Percentiles rank a stretch among this genome's conserved stretches.
Evolutionary conservation across 92 coral and sea anemone species (phyloP).

Genomic region (Zoanthus gigantus): DNA sequence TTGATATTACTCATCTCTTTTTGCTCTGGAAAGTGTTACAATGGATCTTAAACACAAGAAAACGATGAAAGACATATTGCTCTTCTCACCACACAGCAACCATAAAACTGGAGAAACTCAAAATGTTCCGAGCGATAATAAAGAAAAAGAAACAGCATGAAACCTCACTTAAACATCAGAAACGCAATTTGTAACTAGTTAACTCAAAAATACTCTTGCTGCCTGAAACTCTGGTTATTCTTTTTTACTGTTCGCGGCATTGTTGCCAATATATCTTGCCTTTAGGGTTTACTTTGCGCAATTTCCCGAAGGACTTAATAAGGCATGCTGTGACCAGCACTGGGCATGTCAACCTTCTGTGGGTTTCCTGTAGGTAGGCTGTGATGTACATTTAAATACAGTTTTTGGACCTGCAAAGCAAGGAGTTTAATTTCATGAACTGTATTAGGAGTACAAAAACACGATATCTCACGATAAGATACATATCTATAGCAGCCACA

Average conservation of each 20-base stretch:
- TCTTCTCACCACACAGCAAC: too few relatives aligned
- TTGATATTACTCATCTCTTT: too few relatives aligned
- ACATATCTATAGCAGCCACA: too few relatives aligned
- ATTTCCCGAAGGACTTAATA: background rate
- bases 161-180: too few relatives aligned
- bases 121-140: too few relatives aligned
- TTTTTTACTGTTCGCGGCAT: background rate
- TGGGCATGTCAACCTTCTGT: background rate
- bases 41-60: too few relatives aligned
- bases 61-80: too few relatives aligned
- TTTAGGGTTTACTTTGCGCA: background rate
- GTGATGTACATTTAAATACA: conserved; percentile 2
- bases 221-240: background rate
- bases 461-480: too few relatives aligned
- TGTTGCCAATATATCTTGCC: background rate
- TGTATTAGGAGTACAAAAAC: background rate
- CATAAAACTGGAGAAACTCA: too few relatives aligned
- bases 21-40: too few relatives aligned
- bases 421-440: background rate
- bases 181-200: background rate
- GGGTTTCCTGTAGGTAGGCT: background rate
- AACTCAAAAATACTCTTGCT: background rate
- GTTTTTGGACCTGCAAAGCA: conserved; percentile 7
- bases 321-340: conserved; percentile 1
- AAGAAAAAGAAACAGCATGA: too few relatives aligned